Base-by-base conservation (phyloP, 2,888 invertebrate species). In the Drosophila seclusa region DNA sequence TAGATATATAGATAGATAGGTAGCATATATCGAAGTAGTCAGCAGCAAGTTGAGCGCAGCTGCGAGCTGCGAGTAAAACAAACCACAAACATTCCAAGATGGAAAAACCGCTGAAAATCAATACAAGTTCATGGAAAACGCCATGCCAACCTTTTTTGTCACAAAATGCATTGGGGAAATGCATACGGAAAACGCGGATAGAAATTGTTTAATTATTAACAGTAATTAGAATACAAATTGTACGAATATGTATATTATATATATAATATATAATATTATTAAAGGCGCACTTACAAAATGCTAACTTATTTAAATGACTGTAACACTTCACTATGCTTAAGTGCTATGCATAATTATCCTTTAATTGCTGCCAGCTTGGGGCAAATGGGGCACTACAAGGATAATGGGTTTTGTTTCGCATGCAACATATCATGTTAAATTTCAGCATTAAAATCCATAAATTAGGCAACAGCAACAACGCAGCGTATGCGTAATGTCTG, bases 121-220 rank as follows among this genome's bases (percentile, higher is more conserved):
- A 87, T 87, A 81, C 53, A 85, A 85, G 84, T 89, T 85, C 87
- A 85, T 78, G 84, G 84, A 72, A 84, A 85, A 71, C 63, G 82
- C 24, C 24, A 45, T 74, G 73, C 63, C 73, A 78, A 57, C 40
- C 62, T 54, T 59, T 58, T 58, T 24, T 76, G 31, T 45, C 49
- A 69, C 64, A 80, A 80, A 74, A 49, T 76, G 68, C 64, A 74
- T 60, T 52, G 42, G 13, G 32, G 27, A 57, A 36, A 62, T 34
- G 55, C 40, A 45, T 52, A 65, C 36, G 27, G 40, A 65, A 78
- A 53, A 60, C 40, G 49, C 49, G 18, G 29, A 36, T 21, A 13
- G n/a, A 36, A 27, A 50, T 29, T 8, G 7, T 32, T 42, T 57
- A 42, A 31, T 55, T 16, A 57, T 57, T 42, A 16, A 57, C 5